Conservation (phyloP, 1,140 invertebrate species). For the Agrypnia vestita region DNA sequence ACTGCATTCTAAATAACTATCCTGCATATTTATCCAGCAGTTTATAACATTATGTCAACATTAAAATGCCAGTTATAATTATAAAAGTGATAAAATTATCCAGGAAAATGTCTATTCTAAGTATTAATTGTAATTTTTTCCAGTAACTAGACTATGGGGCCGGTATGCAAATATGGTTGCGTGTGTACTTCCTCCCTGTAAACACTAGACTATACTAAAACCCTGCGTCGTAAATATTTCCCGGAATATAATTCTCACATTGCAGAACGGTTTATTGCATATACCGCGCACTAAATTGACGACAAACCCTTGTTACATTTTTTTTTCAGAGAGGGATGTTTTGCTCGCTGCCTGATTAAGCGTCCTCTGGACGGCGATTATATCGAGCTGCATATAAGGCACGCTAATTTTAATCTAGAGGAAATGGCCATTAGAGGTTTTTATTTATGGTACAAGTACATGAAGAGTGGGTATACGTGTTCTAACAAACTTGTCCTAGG, state of each 20-base stretch:
- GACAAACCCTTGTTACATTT: background rate
- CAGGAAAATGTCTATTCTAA: no score
- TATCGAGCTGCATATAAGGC: conserved; percentile 17
- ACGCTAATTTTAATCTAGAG: conserved; percentile 36
- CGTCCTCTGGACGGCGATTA: background rate
- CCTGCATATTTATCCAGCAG: no score
- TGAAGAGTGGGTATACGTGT: no score
- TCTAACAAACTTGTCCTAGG: no score
- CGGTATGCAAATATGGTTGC: conserved; percentile 37
- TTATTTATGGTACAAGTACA: conserved; percentile 12
- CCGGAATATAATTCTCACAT: background rate
- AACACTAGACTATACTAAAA: conserved; percentile 18
- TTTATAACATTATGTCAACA: no score
- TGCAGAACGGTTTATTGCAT: background rate
- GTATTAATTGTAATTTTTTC: no score
- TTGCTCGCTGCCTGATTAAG: background rate
- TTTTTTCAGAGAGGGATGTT: background rate
- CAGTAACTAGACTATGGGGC: no score
- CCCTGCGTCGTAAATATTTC: background rate
- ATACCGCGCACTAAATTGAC: background rate
- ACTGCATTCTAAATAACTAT: no score
- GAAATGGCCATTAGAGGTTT: conserved; percentile 23
- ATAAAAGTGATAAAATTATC: no score
- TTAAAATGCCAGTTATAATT: no score
- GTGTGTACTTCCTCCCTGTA: conserved; percentile 19